Percentiles rank a stretch among this genome's conserved stretches.
Conservation (phyloP, 2,797 vertebrate genomes). For the Miichthys miiuy region DNA sequence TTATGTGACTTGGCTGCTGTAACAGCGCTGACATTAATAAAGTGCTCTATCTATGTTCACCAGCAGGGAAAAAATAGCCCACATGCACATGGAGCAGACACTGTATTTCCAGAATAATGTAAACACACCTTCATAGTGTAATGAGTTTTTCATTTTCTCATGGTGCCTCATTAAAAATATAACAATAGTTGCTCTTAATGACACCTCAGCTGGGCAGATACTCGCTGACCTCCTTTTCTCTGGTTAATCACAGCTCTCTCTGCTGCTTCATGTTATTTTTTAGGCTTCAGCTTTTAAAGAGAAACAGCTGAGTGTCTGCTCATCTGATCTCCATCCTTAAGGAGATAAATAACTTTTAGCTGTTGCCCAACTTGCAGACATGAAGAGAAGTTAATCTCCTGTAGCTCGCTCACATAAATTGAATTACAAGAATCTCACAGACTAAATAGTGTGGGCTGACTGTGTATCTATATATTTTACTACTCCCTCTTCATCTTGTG, state of each 20-base stretch:
- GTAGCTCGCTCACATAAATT: conserved; percentile 38
- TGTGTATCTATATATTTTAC: conserved; percentile 61
- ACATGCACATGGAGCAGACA: neutral
- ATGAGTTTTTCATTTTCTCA: neutral
- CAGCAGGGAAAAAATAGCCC: neutral
- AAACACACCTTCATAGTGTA: neutral
- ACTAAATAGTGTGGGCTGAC: conserved; percentile 53
- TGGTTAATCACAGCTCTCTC: neutral
- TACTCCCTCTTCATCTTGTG: conserved; percentile 54
- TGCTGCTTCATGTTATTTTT: conserved; percentile 3
- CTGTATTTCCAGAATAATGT: neutral
- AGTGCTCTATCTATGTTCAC: neutral
- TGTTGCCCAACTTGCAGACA: conserved; percentile 27
- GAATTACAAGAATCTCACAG: conserved; percentile 39
- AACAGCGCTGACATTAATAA: neutral
- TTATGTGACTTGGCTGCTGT: conserved; percentile 1
- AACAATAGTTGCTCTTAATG: neutral
- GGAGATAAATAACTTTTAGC: conserved; percentile 19
- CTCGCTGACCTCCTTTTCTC: neutral
- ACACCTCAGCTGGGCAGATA: neutral
- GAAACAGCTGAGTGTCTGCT: conserved; percentile 1
- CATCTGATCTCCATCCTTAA: conserved; percentile 17
- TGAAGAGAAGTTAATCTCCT: conserved; percentile 19
- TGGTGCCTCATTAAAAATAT: neutral
- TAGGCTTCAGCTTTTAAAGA: conserved; percentile 1